Evolutionary conservation across 2,113 vertebrate genomes (phyloP), one percentile per base, ranked within the genome.

Genomic region (Brachypteracias leptosomus): DNA sequence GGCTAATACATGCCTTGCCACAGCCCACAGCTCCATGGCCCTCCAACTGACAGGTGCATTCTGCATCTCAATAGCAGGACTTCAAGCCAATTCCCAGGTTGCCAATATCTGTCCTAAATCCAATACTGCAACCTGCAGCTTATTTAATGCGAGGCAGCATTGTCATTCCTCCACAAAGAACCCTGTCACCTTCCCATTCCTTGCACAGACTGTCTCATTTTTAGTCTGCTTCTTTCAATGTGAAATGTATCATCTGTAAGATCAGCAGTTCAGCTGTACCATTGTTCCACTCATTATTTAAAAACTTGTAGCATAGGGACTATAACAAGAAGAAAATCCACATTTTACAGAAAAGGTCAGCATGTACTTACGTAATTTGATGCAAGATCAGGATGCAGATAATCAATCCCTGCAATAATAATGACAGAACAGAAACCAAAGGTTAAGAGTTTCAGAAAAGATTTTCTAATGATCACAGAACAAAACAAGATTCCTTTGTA

Each of bases 311-410:
- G 40, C 80, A 90, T 57, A 57, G 8, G 11, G 11, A 57, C 47
- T 16, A 21, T 6, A 89, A 59, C 44, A 95, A 62, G 35, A 89
- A 83, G 83, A 84, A 94, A 55, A 44, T n/a, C 36, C 36, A 44
- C 29, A 46, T 86, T 66, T 93, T 59, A 77, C 59, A 89, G 74
- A 52, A 88, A 88, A 95, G 57, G 76, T 84, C 77, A 77, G 46
- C 57, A 55, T 88, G 66, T 98, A 99, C 99, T 99, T 98, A 99
- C 99, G 3, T 99, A 99, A 97, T 99, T 99, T 36, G 99, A 98
- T 95, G 99, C 99, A 91, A 99, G 98, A 97, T 99, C 99, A 51
- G 99, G 99, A 97, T 99, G 99, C 52, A 99, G 98, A 96, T 99
- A 99, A 97, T 99, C 99, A 73, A 99, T 99, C 84, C 99, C 99